Percentiles rank a stretch among this genome's conserved stretches.
Evolutionary conservation across 2,888 invertebrate genomes (phyloP).

Genomic region (Corythucha ciliata): DNA sequence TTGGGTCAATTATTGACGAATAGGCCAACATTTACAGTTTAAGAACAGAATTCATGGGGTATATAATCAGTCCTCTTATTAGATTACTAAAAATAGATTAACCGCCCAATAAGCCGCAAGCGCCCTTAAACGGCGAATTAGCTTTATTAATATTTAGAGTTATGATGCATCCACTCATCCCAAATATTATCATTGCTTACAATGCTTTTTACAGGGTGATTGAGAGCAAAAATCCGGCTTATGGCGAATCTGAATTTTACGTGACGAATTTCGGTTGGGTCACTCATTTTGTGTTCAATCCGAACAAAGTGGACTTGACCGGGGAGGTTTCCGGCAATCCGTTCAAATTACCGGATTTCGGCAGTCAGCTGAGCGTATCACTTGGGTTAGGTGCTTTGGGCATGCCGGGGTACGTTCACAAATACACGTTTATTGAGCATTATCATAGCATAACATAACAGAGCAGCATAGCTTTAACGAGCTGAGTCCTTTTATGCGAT

Average conservation of each 20-base stretch:
- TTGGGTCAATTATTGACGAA: too few relatives aligned
- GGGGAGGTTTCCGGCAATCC: conserved; percentile 23
- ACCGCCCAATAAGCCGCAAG: too few relatives aligned
- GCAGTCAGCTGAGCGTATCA: conserved; percentile 50
- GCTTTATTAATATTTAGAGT: too few relatives aligned
- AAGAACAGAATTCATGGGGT: too few relatives aligned
- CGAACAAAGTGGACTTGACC: conserved; percentile 26
- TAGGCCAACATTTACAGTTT: too few relatives aligned
- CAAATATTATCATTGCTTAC: neutral
- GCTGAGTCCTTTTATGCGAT: neutral
- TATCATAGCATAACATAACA: neutral
- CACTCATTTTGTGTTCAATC: conserved; percentile 48
- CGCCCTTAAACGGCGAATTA: too few relatives aligned
- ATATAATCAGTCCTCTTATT: too few relatives aligned
- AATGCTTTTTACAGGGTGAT: conserved; percentile 49
- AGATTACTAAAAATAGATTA: too few relatives aligned
- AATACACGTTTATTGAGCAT: neutral
- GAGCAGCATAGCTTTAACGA: neutral
- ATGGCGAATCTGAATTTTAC: conserved; percentile 54
- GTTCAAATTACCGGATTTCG: conserved; percentile 49
- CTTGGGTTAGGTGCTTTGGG: conserved; percentile 57
- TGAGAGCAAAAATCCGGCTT: conserved; percentile 55
- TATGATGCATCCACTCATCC: conserved; percentile 45
- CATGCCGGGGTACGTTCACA: conserved; percentile 59
- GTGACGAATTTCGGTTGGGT: conserved; percentile 61